Evolutionary conservation across 2,113 vertebrate genomes (phyloP), one percentile per base, ranked within the genome.

Genomic region (Paradoxurus hermaphroditus): DNA sequence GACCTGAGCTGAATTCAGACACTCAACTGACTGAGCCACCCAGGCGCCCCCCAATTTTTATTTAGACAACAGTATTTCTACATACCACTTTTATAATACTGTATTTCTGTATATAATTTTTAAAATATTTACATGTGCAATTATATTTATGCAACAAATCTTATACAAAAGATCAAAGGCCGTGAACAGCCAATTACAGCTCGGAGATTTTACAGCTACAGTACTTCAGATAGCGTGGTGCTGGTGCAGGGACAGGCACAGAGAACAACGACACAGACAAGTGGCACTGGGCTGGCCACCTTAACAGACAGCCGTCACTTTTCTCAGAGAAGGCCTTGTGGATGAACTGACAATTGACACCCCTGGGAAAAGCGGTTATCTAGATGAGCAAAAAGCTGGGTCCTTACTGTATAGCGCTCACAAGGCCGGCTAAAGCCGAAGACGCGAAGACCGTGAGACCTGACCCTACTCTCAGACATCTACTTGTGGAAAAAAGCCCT

Each of bases 241-340:
- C 44, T 79, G 9, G 51, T 31, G 8, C 59, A 25, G 31, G 29
- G 6, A 44, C 41, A 67, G 14, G 11, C 31, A 49, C 15, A 7
- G 25, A 63, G 39, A 21, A 51, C 59, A 19, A 65, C 13, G 62
- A n/a, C 12, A 49, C 65, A 46, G 65, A 12, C 16, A 4, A 19
- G 51, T 34, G 51, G 41, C 65, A 14, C 18, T 13, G 18, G 0
- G 1, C 31, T 0, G 16, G 16, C 46, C 31, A n/a, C 2, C 68
- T 23, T 6, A 18, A 23, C 13, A 29, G 44, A 36, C 51, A 36
- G 46, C 19, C 1, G 23, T 9, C 2, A n/a, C 16, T 82, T 10
- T 6, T 12, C 7, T n/a, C 46, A 83, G 67, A 53, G 11, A 46
- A 29, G 19, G 36, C 25, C 39, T 18, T 4, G 5, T 4, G 41